Base-by-base conservation (phyloP, 92 coral and sea anemone species). In the Ricordea florida region DNA sequence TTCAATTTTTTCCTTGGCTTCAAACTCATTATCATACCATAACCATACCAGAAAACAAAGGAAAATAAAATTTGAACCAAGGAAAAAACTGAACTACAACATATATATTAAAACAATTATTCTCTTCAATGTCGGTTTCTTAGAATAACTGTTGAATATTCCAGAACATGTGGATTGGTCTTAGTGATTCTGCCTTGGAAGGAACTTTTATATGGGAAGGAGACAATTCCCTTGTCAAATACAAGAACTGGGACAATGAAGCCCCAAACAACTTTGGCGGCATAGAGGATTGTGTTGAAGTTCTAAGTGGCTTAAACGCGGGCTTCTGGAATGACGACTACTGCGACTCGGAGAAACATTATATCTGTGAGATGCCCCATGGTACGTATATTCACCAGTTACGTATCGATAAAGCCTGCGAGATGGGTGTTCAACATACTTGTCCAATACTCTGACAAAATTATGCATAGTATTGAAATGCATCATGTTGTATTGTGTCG, bases 241-340 rank as follows among this genome's bases (percentile, higher is more conserved):
- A 82, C 67, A 94, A 94, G 16, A 71, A 91, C 78, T 94, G 98
- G 98, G 69, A 67, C 37, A 38, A 71, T 24, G 75, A 87, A 15
- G 94, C 88, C 46, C 98, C 98, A 6, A 94, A 88, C 63, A 89
- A 85, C 23, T 57, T 2, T 53, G 87, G 79, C 11, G 90, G 94
- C 10, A 70, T 60, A 23, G 98, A 92, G 48, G 93, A 91, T 48
- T 94, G 98, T 50, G 68, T 92, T 2, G 86, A 87, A 8, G 80
- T 94, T 65, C 69, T 36, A 38, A 62, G 62, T 10, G 94, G 93
- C 13, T 34, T 10, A 9, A 47, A 42, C 36, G 88, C 86, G 8
- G 94, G 97, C 40, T 77, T 26, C 56, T 94, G 98, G 98, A 94
- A 94, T 85, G 94, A 94, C 46, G 78, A 94, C 56, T 78, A 49